phyloP scores from a whole-genome alignment of 2,888 invertebrate species.

The Tiphia femorata region DNA sequence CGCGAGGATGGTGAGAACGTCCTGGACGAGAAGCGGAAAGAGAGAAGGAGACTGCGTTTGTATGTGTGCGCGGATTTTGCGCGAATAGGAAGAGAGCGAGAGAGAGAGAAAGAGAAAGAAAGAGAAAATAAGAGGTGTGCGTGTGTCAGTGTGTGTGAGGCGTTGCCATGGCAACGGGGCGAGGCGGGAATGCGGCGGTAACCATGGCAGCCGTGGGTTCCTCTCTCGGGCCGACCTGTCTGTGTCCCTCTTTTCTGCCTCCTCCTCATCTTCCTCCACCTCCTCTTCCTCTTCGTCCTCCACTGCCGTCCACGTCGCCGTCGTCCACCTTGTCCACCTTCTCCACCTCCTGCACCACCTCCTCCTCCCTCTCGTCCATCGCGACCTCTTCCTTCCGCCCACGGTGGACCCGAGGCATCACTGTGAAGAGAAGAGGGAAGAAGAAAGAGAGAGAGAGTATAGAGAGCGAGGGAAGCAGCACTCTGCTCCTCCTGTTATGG shows the following conservation, averaged over 20 bases:
- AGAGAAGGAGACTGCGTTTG: neutral
- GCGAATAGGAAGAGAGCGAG: conserved; percentile 33
- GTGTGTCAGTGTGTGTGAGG: no score
- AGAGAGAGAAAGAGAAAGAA: conserved; percentile 30
- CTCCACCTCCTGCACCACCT: no score
- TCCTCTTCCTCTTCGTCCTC: no score
- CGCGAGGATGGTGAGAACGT: neutral
- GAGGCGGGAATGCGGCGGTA: conserved; percentile 69
- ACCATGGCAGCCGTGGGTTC: conserved; percentile 68
- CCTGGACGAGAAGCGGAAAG: neutral
- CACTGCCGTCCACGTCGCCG: no score
- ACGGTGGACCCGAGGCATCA: conserved; percentile 39
- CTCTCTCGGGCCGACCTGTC: conserved; percentile 63
- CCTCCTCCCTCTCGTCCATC: conserved; percentile 43
- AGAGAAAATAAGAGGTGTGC: conserved; percentile 38
- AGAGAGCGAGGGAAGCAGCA: no score
- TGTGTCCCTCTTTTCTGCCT: conserved; percentile 60
- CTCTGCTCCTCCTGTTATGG: conserved; percentile 23
- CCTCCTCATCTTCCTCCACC: conserved; percentile 56
- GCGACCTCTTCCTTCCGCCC: conserved; percentile 65
- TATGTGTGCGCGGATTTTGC: no score
- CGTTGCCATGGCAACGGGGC: conserved; percentile 74
- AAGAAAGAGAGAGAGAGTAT: no score
- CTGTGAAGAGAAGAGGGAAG: neutral
- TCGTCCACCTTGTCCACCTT: no score